These are phyloP conservation scores for Leptopilina syphax DNA, from an alignment of 2,888 invertebrate genomes.

Conservation along the genomic window DNA sequence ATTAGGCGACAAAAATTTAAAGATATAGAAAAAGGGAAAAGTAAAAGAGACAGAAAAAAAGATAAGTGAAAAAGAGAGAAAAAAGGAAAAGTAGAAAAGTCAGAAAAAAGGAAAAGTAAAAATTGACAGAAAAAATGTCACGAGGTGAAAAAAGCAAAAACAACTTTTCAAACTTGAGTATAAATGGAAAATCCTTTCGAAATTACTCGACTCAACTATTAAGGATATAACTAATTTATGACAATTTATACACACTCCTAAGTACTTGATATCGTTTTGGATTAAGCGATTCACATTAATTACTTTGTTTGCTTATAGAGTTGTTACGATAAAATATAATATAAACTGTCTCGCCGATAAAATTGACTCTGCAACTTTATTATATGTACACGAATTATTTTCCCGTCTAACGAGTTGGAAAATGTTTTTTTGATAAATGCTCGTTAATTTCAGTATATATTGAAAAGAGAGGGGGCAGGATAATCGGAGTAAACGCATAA, in stretches of 20 bases:
- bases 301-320: conserved; percentile 23
- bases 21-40: too few relatives aligned
- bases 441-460: not conserved
- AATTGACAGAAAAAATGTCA: too few relatives aligned
- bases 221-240: not conserved
- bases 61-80: too few relatives aligned
- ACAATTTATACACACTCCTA: conserved; percentile 2
- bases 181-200: too few relatives aligned
- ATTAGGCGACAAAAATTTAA: too few relatives aligned
- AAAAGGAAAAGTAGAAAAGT: too few relatives aligned
- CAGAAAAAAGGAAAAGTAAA: too few relatives aligned
- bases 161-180: not conserved
- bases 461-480: not conserved
- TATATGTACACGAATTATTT: not conserved
- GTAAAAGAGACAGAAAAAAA: too few relatives aligned
- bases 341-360: conserved; percentile 3
- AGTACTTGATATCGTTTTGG: conserved; percentile 9
- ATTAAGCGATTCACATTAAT: conserved; percentile 7
- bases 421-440: conserved; percentile 26
- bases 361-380: not conserved
- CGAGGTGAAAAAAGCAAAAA: not conserved
- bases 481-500: conserved; percentile 29
- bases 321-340: not conserved
- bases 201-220: too few relatives aligned
- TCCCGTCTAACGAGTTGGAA: conserved; percentile 10